Conservation (phyloP, 2,797 vertebrate genomes). For the Pachyuromys duprasi region DNA sequence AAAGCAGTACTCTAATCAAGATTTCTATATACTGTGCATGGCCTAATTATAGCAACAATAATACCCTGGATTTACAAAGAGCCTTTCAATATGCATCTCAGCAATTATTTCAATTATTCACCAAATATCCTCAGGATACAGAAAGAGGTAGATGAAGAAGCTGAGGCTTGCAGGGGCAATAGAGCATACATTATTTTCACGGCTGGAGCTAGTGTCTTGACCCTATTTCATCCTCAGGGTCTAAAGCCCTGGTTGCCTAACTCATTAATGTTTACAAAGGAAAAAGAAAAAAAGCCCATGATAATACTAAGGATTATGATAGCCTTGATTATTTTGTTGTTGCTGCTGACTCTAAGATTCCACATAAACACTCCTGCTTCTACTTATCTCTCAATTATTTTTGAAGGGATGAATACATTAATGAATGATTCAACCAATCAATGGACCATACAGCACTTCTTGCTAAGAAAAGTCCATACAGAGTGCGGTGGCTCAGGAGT, state of each 20-base stretch:
- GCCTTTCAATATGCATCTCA: conserved; percentile 65
- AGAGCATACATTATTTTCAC: conserved; percentile 52
- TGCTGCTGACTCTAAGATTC: conserved; percentile 56
- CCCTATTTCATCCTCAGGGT: conserved; percentile 47
- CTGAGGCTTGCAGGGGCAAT: conserved; percentile 33
- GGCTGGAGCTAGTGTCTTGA: conserved; percentile 33
- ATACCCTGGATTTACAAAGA: conserved; percentile 74
- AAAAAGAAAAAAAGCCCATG: conserved; percentile 36
- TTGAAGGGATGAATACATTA: conserved; percentile 61
- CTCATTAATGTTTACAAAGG: conserved; percentile 67
- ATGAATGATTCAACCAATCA: conserved; percentile 3
- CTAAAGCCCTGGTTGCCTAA: conserved; percentile 63
- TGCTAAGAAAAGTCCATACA: background rate
- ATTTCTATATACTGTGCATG: conserved; percentile 51
- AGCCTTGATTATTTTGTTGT: conserved; percentile 67
- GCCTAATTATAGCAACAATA: conserved; percentile 76
- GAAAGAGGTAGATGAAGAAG: conserved; percentile 61
- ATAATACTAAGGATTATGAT: conserved; percentile 70
- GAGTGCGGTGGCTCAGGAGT: background rate
- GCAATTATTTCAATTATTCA: conserved; percentile 80
- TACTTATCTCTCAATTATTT: conserved; percentile 68
- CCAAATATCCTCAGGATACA: conserved; percentile 68
- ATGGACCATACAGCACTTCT: background rate
- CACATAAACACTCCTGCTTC: background rate
- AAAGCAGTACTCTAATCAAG: conserved; percentile 74